These are phyloP conservation scores for Drosophila anomelani DNA, from an alignment of 2,888 invertebrate species.

Conservation along the genomic window DNA sequence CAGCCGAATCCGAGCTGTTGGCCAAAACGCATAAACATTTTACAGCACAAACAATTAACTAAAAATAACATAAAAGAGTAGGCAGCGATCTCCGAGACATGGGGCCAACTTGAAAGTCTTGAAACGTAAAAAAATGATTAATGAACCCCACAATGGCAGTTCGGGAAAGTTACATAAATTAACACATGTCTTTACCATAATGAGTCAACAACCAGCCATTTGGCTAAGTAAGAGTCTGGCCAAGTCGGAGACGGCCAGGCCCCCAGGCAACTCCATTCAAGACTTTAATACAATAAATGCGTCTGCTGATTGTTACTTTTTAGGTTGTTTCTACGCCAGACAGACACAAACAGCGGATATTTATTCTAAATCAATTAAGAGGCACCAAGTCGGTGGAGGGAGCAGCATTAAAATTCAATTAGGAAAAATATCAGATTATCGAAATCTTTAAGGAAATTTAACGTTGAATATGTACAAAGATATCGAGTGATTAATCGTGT, in stretches of 20 bases:
- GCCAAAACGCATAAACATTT: constrained; percentile 78
- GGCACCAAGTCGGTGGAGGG: constrained; percentile 11
- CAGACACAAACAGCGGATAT: constrained; percentile 17
- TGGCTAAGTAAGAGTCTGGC: constrained; percentile 18
- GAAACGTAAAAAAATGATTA: constrained; percentile 68
- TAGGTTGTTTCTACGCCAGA: constrained; percentile 4
- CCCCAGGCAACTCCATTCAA: constrained; percentile 27
- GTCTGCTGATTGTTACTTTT: constrained; percentile 44
- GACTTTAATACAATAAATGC: constrained; percentile 48
- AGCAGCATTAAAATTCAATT: constrained; percentile 38
- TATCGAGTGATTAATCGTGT: neutral
- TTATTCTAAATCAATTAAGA: constrained; percentile 45
- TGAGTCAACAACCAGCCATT: constrained; percentile 54
- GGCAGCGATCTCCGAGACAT: constrained; percentile 57
- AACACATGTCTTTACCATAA: constrained; percentile 78
- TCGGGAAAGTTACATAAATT: constrained; percentile 81
- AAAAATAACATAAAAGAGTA: constrained; percentile 79
- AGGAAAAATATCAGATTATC: neutral
- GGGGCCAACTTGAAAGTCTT: constrained; percentile 40
- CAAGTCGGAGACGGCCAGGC: constrained; percentile 34
- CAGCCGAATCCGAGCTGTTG: constrained; percentile 51
- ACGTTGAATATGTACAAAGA: neutral
- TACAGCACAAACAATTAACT: constrained; percentile 80
- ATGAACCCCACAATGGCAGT: constrained; percentile 65
- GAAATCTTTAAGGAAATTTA: neutral